These are phyloP conservation scores for Mesorhabditis spiculigera DNA, from an alignment of 2,888 invertebrate species.

Conservation along the genomic window DNA sequence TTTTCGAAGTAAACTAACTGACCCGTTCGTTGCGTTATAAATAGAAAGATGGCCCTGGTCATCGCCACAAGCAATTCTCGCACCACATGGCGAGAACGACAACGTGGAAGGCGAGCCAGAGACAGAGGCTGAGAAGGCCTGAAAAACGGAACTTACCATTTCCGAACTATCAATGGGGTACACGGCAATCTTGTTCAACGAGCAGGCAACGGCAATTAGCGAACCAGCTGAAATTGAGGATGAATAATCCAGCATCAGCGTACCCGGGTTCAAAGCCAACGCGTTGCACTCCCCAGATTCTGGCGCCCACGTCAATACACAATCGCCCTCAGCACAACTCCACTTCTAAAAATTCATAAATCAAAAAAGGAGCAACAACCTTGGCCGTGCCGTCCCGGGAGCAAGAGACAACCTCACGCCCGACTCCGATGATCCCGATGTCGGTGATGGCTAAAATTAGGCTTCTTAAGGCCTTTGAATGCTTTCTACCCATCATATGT, in stretches of 20 bases:
- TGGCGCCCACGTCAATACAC: background rate
- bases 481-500: conserved; percentile 66
- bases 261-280: background rate
- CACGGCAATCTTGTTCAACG: background rate
- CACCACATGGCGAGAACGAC: background rate
- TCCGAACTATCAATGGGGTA: background rate
- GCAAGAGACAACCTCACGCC: conserved; percentile 71
- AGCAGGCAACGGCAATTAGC: background rate
- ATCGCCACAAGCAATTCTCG: background rate
- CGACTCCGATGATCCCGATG: conserved; percentile 69
- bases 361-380: background rate
- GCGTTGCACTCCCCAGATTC: conserved; percentile 1
- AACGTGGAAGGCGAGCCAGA: background rate
- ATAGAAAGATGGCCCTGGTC: background rate
- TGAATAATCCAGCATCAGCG: background rate
- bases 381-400: conserved; percentile 69
- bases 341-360: background rate
- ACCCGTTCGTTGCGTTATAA: background rate
- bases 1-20: background rate
- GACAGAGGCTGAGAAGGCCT: background rate
- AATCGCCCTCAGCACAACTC: background rate
- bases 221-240: background rate
- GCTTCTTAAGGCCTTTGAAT: background rate
- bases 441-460: conserved; percentile 65
- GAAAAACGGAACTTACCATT: background rate